phyloP scores from a whole-genome alignment of 2,113 vertebrate genomes.

The Chrysemys picta region DNA sequence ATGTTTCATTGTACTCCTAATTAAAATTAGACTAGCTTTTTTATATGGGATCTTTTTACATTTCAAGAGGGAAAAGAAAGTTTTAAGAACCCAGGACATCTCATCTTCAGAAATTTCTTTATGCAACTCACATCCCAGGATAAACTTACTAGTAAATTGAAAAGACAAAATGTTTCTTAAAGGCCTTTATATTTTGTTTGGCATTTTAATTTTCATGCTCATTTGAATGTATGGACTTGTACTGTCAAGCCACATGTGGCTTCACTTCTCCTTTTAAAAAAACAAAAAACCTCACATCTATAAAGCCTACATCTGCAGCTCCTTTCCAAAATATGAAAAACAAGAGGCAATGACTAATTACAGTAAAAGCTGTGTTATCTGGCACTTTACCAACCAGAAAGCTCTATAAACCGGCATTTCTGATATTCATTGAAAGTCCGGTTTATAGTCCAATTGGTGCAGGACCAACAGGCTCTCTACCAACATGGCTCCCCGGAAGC shows the following conservation, averaged over 20 bases:
- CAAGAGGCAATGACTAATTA: not conserved
- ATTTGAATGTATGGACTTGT: not conserved
- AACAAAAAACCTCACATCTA: not conserved
- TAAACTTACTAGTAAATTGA: not conserved
- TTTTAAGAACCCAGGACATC: not conserved
- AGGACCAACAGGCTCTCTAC: too few species aligned
- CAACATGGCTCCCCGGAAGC: too few species aligned
- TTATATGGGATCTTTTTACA: not conserved
- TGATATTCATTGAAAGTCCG: too few species aligned
- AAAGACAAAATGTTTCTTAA: not conserved
- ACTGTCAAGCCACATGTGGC: not conserved
- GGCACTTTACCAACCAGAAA: too few species aligned
- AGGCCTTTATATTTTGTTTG: not conserved
- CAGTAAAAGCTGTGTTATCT: too few species aligned
- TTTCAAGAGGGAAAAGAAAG: slow-evolving; percentile 1
- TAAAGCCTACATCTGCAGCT: not conserved
- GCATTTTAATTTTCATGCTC: not conserved
- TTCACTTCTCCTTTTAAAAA: not conserved
- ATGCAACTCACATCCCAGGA: not conserved
- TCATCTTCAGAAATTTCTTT: not conserved
- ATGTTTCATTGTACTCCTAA: not conserved
- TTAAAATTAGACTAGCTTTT: not conserved
- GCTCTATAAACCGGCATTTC: too few species aligned
- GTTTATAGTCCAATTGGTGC: too few species aligned
- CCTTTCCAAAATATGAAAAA: not conserved